These are phyloP conservation scores for Halocynthia roretzi DNA, from an alignment of 23 tunicate species.

Conservation along the genomic window DNA sequence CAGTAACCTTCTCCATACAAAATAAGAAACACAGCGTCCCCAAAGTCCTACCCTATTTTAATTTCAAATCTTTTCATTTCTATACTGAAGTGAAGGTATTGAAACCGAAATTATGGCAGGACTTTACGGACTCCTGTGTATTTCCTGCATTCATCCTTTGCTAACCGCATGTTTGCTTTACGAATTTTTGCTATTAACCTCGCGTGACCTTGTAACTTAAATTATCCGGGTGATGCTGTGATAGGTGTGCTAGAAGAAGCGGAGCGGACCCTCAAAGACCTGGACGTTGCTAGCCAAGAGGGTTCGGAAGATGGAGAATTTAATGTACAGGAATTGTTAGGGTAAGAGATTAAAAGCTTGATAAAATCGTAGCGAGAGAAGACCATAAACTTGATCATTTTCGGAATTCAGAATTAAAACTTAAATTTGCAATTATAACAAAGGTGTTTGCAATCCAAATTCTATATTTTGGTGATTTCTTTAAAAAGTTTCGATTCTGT, in stretches of 20 bases:
- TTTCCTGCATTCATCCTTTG: neutral
- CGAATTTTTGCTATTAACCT: neutral
- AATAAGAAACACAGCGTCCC: no score
- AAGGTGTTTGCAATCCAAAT: neutral
- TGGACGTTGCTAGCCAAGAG: slow-evolving; percentile 16
- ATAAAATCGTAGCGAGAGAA: neutral
- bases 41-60: no score
- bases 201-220: slow-evolving; percentile 1
- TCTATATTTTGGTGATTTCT: no score
- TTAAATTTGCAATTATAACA: neutral
- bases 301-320: slow-evolving; percentile 49
- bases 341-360: slow-evolving; percentile 41
- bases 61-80: no score
- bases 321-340: slow-evolving; percentile 70
- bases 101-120: neutral
- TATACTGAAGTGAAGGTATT: neutral
- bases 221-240: slow-evolving; percentile 9
- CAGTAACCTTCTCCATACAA: no score
- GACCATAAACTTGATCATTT: neutral
- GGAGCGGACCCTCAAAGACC: slow-evolving; percentile 70
- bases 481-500: no score
- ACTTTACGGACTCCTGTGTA: neutral
- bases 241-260: slow-evolving; percentile 92
- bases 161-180: slow-evolving; percentile 1
- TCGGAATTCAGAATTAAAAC: neutral